These are phyloP conservation scores for Mastacembelus armatus DNA, from an alignment of 2,797 vertebrate genomes.

Conservation along the genomic window DNA sequence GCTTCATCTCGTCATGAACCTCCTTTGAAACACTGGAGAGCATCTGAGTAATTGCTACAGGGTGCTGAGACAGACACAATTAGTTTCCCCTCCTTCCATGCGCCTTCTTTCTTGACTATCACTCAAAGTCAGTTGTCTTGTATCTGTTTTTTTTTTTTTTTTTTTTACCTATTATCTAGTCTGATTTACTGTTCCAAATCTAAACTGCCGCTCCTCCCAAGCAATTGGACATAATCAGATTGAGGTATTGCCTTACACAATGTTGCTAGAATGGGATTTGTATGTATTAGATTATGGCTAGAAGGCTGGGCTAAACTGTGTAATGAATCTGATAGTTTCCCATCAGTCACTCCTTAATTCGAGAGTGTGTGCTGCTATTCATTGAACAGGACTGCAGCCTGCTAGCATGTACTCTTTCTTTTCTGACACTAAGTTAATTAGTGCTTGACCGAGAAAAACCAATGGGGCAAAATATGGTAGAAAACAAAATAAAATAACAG, in stretches of 20 bases:
- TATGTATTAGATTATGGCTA: slow-evolving; percentile 81
- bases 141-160: slow-evolving; percentile 75
- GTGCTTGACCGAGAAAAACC: slow-evolving; percentile 60
- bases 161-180: slow-evolving; percentile 76
- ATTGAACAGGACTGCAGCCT: slow-evolving; percentile 60
- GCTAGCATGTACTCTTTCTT: slow-evolving; percentile 66
- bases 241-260: slow-evolving; percentile 81
- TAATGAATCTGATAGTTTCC: slow-evolving; percentile 83
- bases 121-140: slow-evolving; percentile 66
- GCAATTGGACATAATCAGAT: slow-evolving; percentile 79
- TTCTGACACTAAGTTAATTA: slow-evolving; percentile 78
- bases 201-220: slow-evolving; percentile 71
- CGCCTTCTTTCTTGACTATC: slow-evolving; percentile 61
- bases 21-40: slow-evolving; percentile 48
- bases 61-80: slow-evolving; percentile 66
- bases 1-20: slow-evolving; percentile 56
- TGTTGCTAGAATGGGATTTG: slow-evolving; percentile 80
- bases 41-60: slow-evolving; percentile 65
- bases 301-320: slow-evolving; percentile 72
- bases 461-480: slow-evolving; percentile 43
- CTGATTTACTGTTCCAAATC: slow-evolving; percentile 76
- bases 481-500: slow-evolving; percentile 54
- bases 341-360: slow-evolving; percentile 81
- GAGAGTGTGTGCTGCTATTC: slow-evolving; percentile 74
- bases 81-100: slow-evolving; percentile 49